Base-by-base conservation (phyloP, 2,888 invertebrate species). In the Nemotelus nigrinus region DNA sequence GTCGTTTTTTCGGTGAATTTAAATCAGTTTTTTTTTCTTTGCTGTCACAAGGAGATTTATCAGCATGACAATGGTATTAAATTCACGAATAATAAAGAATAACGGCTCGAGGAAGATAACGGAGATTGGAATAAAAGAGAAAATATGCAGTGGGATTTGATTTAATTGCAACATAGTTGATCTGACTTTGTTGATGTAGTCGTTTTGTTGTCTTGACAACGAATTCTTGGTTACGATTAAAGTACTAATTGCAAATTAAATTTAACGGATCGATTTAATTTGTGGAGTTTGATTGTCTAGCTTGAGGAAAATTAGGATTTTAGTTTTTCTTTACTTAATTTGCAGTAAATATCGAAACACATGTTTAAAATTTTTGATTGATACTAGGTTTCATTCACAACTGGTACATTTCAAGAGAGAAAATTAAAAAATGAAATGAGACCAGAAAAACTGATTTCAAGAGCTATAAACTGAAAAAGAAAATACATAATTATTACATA, bases 11-110 rank as follows among this genome's bases (percentile, higher is more conserved):
- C 25, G 70, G 53, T 55, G 70, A 70, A 70, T 70, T 70, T 70
- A 70, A 70, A 70, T 70, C 70, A 70, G 68, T 68, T 68, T 63
- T 65, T n/a, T 68, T 48, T 25, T 50, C 53, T 25, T 25, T 25
- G 25, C 25, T 25, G 25, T 25, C 25, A 25, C 25, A 25, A 25
- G 0, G 68, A 68, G 68, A 68, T 68, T 68, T 53, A 68, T 68
- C 68, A 25, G 68, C 53, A 39, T 53, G 53, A 53, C 68, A 68
- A 68, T 68, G 68, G 68, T 68, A 68, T 68, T 70, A 70, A 70
- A 70, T 53, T 70, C n/a, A 10, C 8, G 70, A 55, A 70, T 70
- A 70, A 70, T 70, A 55, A 70, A 70, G 55, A 70, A 70, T 70
- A 70, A 70, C 55, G 53, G 50, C 50, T 7, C 55, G 6, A 48